Evolutionary conservation across 2,888 invertebrate species (phyloP).

Genomic region (Harmothoe impar): DNA sequence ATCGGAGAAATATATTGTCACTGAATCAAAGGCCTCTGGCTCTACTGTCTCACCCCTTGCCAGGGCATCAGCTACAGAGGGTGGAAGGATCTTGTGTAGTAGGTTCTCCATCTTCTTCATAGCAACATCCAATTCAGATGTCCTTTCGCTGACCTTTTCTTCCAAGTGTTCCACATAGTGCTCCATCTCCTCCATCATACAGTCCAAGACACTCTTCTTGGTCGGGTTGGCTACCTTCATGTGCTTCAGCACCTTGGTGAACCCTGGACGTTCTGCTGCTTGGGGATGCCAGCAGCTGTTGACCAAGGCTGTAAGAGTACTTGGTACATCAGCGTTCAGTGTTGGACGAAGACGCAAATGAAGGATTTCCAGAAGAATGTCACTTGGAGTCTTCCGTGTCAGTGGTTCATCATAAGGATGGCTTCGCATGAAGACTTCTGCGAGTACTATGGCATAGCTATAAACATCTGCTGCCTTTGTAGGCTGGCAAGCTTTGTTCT

Average conservation of each 20-base stretch:
- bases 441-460: constrained; percentile 73
- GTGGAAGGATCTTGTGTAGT: constrained; percentile 76
- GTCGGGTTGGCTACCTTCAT: constrained; percentile 71
- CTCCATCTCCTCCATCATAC: constrained; percentile 81
- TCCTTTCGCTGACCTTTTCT: constrained; percentile 75
- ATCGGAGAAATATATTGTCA: constrained; percentile 65
- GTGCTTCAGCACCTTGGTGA: constrained; percentile 73
- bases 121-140: constrained; percentile 72
- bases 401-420: constrained; percentile 73
- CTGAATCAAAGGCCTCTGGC: constrained; percentile 48
- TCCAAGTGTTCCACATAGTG: constrained; percentile 77
- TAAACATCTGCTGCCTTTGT: constrained; percentile 71
- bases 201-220: constrained; percentile 78
- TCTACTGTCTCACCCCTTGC: constrained; percentile 68
- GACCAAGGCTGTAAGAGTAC: constrained; percentile 73
- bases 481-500: not conserved
- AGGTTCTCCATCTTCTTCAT: constrained; percentile 74
- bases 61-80: constrained; percentile 73
- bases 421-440: constrained; percentile 78
- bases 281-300: constrained; percentile 76
- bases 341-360: constrained; percentile 60
- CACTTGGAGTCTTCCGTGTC: not conserved
- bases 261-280: constrained; percentile 74
- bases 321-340: constrained; percentile 66
- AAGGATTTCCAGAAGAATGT: not conserved